These are phyloP conservation scores for Odontocerum albicorne DNA, from an alignment of 2,888 invertebrate genomes.

Conservation along the genomic window DNA sequence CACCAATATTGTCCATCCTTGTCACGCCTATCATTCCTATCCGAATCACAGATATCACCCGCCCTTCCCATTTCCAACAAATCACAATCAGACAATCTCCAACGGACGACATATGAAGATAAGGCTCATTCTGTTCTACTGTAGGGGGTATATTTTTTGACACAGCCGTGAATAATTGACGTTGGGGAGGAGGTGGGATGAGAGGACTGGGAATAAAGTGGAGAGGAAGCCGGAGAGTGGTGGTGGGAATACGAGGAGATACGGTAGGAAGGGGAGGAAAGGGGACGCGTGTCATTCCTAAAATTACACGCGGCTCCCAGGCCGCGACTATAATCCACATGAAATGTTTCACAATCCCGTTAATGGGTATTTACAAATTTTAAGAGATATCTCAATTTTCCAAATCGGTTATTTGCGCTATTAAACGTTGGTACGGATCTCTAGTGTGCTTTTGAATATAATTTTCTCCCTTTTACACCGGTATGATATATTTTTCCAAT, in stretches of 20 bases:
- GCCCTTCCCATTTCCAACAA: neutral
- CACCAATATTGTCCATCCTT: too few species aligned
- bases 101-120: neutral
- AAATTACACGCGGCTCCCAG: neutral
- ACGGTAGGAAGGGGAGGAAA: too few species aligned
- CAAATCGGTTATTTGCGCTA: neutral
- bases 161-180: neutral
- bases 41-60: too few species aligned
- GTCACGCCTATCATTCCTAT: neutral
- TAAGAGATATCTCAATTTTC: neutral
- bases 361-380: neutral
- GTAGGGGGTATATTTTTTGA: neutral
- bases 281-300: neutral
- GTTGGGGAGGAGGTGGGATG: too few species aligned
- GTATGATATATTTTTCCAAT: too few species aligned
- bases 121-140: neutral
- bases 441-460: slow-evolving; percentile 6
- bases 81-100: neutral
- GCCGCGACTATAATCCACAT: neutral
- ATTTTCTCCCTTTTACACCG: too few species aligned
- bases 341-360: neutral
- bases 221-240: too few species aligned
- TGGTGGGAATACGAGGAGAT: too few species aligned
- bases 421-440: neutral
- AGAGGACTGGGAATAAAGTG: too few species aligned